Conservation (phyloP, 64 coral and sea anemone species). For the Actinia equina region DNA sequence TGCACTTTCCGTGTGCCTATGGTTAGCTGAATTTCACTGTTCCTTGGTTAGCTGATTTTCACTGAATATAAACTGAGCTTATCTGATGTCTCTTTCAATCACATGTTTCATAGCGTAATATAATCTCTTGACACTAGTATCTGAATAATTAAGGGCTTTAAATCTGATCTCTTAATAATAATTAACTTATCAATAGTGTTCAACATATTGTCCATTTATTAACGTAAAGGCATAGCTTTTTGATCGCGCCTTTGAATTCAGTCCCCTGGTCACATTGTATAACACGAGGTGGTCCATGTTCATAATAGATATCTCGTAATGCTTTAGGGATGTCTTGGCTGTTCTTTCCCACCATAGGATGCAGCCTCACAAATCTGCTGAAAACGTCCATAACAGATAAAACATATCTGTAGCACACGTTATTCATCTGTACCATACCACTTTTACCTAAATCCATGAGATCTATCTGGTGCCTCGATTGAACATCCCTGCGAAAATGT, state of each 20-base stretch:
- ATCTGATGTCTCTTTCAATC: too few relatives aligned
- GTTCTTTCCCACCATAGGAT: neutral
- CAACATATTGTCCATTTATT: too few relatives aligned
- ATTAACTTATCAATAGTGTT: too few relatives aligned
- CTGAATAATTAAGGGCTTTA: too few relatives aligned
- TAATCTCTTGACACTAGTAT: too few relatives aligned
- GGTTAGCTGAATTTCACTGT: too few relatives aligned
- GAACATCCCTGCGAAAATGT: neutral
- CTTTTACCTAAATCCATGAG: neutral
- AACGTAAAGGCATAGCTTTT: conserved; percentile 14
- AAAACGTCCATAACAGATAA: conserved; percentile 31
- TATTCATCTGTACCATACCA: neutral
- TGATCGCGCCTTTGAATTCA: conserved; percentile 18
- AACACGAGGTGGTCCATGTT: conserved; percentile 28
- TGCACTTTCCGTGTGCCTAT: too few relatives aligned
- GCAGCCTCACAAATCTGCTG: conserved; percentile 21
- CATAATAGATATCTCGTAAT: conserved; percentile 11
- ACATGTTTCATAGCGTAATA: too few relatives aligned
- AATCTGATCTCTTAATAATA: too few relatives aligned
- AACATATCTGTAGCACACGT: conserved; percentile 7
- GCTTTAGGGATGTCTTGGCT: conserved; percentile 1
- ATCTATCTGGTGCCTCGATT: conserved; percentile 16
- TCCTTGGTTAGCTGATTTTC: too few relatives aligned
- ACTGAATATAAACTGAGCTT: too few relatives aligned
- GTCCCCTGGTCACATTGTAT: conserved; percentile 31